Base-by-base conservation (phyloP, 2,888 invertebrate genomes). In the Leptothorax acervorum region DNA sequence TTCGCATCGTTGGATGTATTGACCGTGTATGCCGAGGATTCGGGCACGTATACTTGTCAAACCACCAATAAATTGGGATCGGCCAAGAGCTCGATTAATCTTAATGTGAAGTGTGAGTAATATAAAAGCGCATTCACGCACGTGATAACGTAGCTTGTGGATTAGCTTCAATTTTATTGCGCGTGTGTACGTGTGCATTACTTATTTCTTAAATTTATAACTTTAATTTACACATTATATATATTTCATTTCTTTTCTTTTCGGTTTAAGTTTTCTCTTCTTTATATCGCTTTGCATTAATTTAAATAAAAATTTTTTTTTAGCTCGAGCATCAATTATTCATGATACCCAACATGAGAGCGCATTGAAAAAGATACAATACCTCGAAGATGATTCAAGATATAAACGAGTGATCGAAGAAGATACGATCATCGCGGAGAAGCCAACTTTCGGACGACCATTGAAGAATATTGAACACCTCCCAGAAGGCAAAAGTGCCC, bases 1-100 rank as follows among this genome's bases (percentile, higher is more conserved):
- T 99, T 99, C 95, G 99, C 99, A 83, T 98, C 99, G 76, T 96
- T 99, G 87, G 99, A 99, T 94, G 98, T 99, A 86, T 96, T 99
- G 45, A 98, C 98, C 62, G 99, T 99, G 1, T 98, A 99, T 92
- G 97, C 97, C 28, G 99, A 99, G 95, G 99, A 99, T 95, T 97
- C 98, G 88, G 99, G 99, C 78, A 98, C 98, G 94, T 98, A 98
- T 93, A 98, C 97, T 18, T 98, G 98, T 95, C 97, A 96, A 93
- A 98, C 98, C 73, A 98, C 97, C 78, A 99, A 99, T 94, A 97
- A 97, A 90, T 95, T 98, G 87, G 99, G 98, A 90, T 97, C 97
- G 95, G 98, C 98, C 2, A 96, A 96, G 84, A 98, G 98, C 62
- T 97, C 97, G 0, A 97, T 98, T 87, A 97, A 96, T 90, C 96